Evolutionary conservation across 2,888 invertebrate genomes (phyloP).

Genomic region (Tridacna gigas): DNA sequence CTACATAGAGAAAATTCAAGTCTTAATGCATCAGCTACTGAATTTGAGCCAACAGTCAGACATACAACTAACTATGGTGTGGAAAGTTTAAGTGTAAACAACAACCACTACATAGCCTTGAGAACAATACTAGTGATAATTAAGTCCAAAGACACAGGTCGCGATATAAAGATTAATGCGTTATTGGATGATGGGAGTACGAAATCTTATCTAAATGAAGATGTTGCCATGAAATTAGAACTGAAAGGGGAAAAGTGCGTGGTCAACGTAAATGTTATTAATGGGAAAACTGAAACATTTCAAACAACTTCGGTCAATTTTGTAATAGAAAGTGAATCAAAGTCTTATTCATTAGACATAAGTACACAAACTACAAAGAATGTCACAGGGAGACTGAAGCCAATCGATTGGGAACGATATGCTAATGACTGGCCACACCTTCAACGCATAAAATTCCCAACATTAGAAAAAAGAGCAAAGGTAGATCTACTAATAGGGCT

Average conservation of each 20-base stretch:
- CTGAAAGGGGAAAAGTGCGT: slow-evolving; percentile 16
- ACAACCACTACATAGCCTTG: too few species aligned
- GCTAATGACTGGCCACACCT: slow-evolving; percentile 42
- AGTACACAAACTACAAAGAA: too few species aligned
- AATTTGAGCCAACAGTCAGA: too few species aligned
- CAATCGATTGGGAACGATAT: slow-evolving; percentile 42
- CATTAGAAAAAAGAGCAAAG: slow-evolving; percentile 5
- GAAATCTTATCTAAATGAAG: slow-evolving; percentile 43
- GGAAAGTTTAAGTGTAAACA: too few species aligned
- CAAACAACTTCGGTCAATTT: slow-evolving; percentile 35
- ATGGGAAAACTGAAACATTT: slow-evolving; percentile 37
- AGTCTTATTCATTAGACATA: not conserved
- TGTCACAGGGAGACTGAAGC: slow-evolving; percentile 47
- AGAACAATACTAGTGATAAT: slow-evolving; percentile 57
- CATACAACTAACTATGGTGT: too few species aligned
- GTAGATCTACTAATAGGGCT: slow-evolving; percentile 54
- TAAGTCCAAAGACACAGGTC: slow-evolving; percentile 28
- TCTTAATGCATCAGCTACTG: too few species aligned
- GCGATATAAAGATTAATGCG: slow-evolving; percentile 45
- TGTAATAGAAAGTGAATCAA: slow-evolving; percentile 27
- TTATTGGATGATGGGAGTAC: slow-evolving; percentile 59
- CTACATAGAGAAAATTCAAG: too few species aligned
- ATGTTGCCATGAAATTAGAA: slow-evolving; percentile 49
- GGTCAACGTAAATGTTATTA: slow-evolving; percentile 40
- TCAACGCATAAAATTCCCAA: slow-evolving; percentile 50